Evolutionary conservation across 2,113 vertebrate genomes (phyloP).

Genomic region (Pongo abelii): DNA sequence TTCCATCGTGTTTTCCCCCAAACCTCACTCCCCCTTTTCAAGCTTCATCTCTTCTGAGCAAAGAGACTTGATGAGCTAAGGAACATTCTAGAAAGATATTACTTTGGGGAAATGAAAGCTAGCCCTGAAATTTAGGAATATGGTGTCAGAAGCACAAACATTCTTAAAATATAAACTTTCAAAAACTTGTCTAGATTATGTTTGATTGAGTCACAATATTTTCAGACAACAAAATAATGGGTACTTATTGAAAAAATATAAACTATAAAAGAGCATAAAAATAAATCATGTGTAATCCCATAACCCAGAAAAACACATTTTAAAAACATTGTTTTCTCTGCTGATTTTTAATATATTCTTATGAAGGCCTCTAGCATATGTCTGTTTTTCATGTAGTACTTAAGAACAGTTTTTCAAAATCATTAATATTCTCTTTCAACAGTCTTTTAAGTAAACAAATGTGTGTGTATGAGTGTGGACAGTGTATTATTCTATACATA

Average conservation of each 20-base stretch:
- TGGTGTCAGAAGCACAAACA: background rate
- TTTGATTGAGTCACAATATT: background rate
- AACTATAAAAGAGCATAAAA: background rate
- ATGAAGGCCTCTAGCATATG: background rate
- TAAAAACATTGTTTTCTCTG: background rate
- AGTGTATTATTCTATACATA: background rate
- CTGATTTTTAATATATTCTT: background rate
- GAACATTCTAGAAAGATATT: background rate
- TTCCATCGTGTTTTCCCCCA: rapidly evolving
- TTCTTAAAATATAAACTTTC: background rate
- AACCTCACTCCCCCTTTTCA: background rate
- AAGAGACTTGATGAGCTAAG: background rate
- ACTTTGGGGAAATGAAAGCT: background rate
- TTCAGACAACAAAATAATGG: background rate
- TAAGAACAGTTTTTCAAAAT: background rate
- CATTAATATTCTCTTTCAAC: background rate
- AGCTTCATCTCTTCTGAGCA: background rate
- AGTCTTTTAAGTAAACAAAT: background rate
- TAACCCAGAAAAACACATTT: background rate
- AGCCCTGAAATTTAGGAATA: background rate
- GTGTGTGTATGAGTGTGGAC: too few species aligned
- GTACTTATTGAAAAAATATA: rapidly evolving
- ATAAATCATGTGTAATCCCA: background rate
- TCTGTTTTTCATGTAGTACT: background rate
- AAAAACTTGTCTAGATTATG: background rate